These are phyloP conservation scores for Patella ulyssiponensis DNA, from an alignment of 2,888 invertebrate species.

Conservation along the genomic window DNA sequence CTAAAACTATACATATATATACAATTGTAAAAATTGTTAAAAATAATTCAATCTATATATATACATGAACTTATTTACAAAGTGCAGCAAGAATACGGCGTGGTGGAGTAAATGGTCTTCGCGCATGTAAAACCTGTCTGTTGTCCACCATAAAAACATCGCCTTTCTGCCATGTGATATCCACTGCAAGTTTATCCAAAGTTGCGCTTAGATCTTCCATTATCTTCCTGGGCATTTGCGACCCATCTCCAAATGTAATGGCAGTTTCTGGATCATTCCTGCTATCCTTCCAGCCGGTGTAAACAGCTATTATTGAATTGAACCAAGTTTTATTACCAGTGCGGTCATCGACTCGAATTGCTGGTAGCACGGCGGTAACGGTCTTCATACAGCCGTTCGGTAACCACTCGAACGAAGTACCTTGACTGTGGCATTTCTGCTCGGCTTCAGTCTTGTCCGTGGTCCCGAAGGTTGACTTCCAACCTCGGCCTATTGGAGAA, in stretches of 20 bases:
- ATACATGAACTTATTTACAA: slow-evolving; percentile 40
- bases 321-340: slow-evolving; percentile 59
- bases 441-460: slow-evolving; percentile 47
- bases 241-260: slow-evolving; percentile 55
- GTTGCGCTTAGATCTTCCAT: slow-evolving; percentile 47
- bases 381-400: slow-evolving; percentile 54
- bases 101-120: slow-evolving; percentile 55
- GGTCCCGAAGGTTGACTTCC: slow-evolving; percentile 58
- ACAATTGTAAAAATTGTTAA: not conserved
- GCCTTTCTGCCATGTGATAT: slow-evolving; percentile 52
- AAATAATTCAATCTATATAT: not conserved
- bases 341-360: slow-evolving; percentile 45
- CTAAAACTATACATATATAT: too few species aligned
- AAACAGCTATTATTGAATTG: slow-evolving; percentile 60
- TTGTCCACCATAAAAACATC: slow-evolving; percentile 61
- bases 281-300: slow-evolving; percentile 55
- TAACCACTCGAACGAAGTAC: slow-evolving; percentile 53
- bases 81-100: slow-evolving; percentile 55
- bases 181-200: slow-evolving; percentile 49
- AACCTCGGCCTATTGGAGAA: slow-evolving; percentile 60
- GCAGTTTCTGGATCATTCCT: slow-evolving; percentile 55
- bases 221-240: slow-evolving; percentile 47
- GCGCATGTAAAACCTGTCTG: slow-evolving; percentile 51
- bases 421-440: slow-evolving; percentile 46
- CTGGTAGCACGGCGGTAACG: slow-evolving; percentile 48